Evolutionary conservation across 2,113 vertebrate species (phyloP), one percentile per base, ranked within the genome.

Genomic region (Apodemus sylvaticus): DNA sequence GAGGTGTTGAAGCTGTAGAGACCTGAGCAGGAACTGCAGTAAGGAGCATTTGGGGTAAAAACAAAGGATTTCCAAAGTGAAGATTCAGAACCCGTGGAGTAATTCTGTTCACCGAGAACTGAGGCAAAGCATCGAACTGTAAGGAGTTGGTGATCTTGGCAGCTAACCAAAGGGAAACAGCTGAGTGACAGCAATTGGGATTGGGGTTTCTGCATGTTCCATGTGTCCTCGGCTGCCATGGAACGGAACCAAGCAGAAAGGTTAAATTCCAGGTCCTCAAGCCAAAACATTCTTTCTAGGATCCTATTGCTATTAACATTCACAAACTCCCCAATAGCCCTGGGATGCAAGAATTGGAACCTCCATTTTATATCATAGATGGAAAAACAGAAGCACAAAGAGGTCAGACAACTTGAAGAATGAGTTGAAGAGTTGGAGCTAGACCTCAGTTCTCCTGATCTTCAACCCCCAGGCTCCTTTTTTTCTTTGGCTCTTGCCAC

Each of bases 171-270:
- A 71, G 88, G 70, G 76, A 89, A 93, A 64, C 29, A 87, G 82
- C 91, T 95, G 73, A 96, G 91, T 87, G 83, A 87, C 95, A 96
- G 70, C 73, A 74, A 76, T n/a, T 73, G 34, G 13, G 48, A 87
- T 8, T 79, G 64, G 79, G 29, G n/a, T 86, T 76, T 64, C 74
- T 51, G n/a, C 12, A 45, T 78, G 20, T 95, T 92, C 48, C 74
- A 26, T 62, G 48, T 60, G 34, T 94, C 68, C 29, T 97, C 29
- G 1, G 10, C 60, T 60, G 51, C 62, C 58, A 48, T 60, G 86
- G 86, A 93, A 74, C 12, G 76, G 60, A 95, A 64, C 36, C 77
- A 70, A 96, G 78, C 19, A 55, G 86, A 82, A 95, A 96, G 62
- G 34, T 95, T 96, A 79, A 93, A 91, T 95, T 95, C 62, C 78